Conservation (phyloP, 2,797 vertebrate genomes). For the Molossus alvarezi region DNA sequence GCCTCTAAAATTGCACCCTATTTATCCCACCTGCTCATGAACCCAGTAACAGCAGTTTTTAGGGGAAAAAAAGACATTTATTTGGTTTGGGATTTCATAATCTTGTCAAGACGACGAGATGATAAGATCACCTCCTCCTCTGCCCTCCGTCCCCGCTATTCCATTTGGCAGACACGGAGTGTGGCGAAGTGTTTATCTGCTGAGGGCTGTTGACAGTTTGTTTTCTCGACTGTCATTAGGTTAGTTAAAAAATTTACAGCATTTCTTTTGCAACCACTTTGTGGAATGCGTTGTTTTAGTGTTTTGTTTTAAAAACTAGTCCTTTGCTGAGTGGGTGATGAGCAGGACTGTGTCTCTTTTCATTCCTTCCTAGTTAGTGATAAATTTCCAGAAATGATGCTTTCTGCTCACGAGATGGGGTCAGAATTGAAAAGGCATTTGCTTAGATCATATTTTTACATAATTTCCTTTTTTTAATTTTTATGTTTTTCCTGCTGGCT, state of each 20-base stretch:
- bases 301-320: constrained; percentile 45
- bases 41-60: not conserved
- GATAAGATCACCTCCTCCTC: not conserved
- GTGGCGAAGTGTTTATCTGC: not conserved
- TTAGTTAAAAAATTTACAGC: constrained; percentile 18
- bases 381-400: constrained; percentile 64
- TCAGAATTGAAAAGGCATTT: constrained; percentile 72
- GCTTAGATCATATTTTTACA: constrained; percentile 75
- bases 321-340: constrained; percentile 46
- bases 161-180: not conserved
- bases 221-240: constrained; percentile 56
- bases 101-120: constrained; percentile 31
- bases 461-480: constrained; percentile 77
- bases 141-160: not conserved
- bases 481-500: constrained; percentile 78
- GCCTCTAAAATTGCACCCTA: not conserved
- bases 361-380: constrained; percentile 50
- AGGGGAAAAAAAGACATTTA: not conserved
- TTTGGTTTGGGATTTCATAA: constrained; percentile 48
- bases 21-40: constrained; percentile 6
- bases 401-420: constrained; percentile 28
- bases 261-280: constrained; percentile 44
- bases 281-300: not conserved
- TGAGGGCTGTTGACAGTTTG: constrained; percentile 1
- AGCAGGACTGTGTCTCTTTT: constrained; percentile 34